Evolutionary conservation across 2,888 invertebrate genomes (phyloP).

Genomic region (Parnassius glacialis): DNA sequence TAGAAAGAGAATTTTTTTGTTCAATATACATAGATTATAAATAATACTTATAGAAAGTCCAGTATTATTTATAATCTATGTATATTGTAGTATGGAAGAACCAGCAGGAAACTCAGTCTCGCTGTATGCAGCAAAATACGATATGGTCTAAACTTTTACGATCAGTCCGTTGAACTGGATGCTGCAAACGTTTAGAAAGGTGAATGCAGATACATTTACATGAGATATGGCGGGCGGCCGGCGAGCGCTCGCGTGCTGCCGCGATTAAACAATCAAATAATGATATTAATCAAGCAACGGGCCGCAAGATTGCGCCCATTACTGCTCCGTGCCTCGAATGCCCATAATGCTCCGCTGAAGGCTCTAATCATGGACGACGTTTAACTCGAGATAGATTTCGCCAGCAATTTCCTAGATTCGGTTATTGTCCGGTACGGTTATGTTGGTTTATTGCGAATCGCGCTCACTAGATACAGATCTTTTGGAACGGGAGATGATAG

Average conservation of each 20-base stretch:
- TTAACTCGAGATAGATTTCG: constrained; percentile 21
- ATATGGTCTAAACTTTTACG: too few relatives aligned
- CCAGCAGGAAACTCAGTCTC: too few relatives aligned
- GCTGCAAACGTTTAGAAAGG: not conserved
- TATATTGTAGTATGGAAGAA: too few relatives aligned
- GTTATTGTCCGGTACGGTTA: constrained; percentile 22
- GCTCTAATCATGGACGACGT: constrained; percentile 20
- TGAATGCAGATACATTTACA: not conserved
- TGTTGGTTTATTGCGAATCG: constrained; percentile 13
- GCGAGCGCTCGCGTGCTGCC: constrained; percentile 10
- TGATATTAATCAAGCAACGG: constrained; percentile 25
- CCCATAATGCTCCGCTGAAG: constrained; percentile 6
- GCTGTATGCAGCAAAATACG: too few relatives aligned
- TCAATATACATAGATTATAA: too few relatives aligned
- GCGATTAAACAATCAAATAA: constrained; percentile 27
- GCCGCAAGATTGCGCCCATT: constrained; percentile 25
- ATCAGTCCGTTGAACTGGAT: not conserved
- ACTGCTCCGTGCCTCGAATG: constrained; percentile 10
- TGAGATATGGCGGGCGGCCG: constrained; percentile 3
- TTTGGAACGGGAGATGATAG: constrained; percentile 9
- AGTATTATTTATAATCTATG: too few relatives aligned
- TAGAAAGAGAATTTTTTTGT: too few relatives aligned
- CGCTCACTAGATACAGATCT: constrained; percentile 16
- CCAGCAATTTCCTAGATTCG: constrained; percentile 26
- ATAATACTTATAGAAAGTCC: too few relatives aligned